Evolutionary conservation across 1,140 invertebrate genomes (phyloP), one percentile per base, ranked within the genome.

Genomic region (Brachionus paranguensis): DNA sequence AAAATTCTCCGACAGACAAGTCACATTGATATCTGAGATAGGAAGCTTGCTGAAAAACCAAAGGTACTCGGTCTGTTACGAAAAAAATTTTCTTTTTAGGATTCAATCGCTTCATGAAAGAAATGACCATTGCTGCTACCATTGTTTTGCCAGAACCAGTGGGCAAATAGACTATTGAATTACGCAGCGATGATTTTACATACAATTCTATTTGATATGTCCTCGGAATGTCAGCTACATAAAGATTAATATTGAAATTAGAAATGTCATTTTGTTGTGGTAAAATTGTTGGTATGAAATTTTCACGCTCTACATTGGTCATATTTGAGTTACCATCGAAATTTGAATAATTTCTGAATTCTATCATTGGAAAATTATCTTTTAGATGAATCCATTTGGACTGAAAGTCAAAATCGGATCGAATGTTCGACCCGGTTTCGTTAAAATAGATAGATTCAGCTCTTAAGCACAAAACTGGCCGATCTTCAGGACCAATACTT

Each of bases 131-230:
- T 47, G 87, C 86, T 10, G 86, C 79, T 6, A 88, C 86, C 33
- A 88, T 76, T 6, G 88, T 89, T 81, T 89, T 89, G 7, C 88
- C 88, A 74, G 88, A 88, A 27, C 88, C 88, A 85, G 88, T 89
- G 53, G 88, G 88, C 45, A 89, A 85, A 79, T 88, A 89, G 70
- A 86, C 84, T 8, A 89, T 85, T 24, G 84, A 85, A 83, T 89
- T 87, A 17, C 68, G 74, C 4, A 78, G 79, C 85, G 87, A 85
- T 0, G 86, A 84, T 84, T 87, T 88, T 12, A 55, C 53, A 70
- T 86, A 87, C 10, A 89, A 84, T 45, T 89, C 87, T 41, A 86
- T 55, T 70, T 89, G 88, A 68, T 88, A 89, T 27, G 20, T 79
- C 45, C 88, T 85, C 6, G 87, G 87, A 24, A 37, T 85, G 14